Conservation (phyloP, 1,140 invertebrate species). For the Liolophura sinensis region DNA sequence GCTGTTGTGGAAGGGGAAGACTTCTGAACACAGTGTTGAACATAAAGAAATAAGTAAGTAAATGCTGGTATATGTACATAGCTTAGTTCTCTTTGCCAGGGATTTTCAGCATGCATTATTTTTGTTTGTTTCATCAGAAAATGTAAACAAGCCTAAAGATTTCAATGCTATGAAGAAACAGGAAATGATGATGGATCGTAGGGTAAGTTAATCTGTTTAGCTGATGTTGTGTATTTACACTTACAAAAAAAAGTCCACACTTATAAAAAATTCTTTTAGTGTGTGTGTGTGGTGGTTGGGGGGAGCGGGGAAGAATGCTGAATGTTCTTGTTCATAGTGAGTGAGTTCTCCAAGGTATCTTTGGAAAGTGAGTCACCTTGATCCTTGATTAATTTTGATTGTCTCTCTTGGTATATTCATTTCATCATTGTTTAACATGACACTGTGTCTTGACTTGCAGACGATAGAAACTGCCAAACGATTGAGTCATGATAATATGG, state of each 20-base stretch:
- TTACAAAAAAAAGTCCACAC: too few relatives aligned
- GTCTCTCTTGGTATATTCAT: conserved; percentile 4
- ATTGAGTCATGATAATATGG: conserved; percentile 53
- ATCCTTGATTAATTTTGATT: not conserved
- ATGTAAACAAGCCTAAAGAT: conserved; percentile 79
- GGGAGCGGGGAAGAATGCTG: too few relatives aligned
- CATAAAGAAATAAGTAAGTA: too few relatives aligned
- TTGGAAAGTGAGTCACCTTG: too few relatives aligned
- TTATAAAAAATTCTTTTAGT: too few relatives aligned
- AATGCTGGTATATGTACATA: conserved; percentile 5
- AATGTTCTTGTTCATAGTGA: not conserved
- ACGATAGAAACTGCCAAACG: conserved; percentile 74
- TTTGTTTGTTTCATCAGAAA: conserved; percentile 66
- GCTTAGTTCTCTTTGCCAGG: conserved; percentile 6
- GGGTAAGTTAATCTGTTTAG: conserved; percentile 26
- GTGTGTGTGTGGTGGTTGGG: too few relatives aligned
- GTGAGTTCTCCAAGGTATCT: not conserved
- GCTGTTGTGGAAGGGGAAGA: too few relatives aligned
- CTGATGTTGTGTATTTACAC: not conserved
- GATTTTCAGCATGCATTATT: conserved; percentile 13
- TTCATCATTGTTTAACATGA: not conserved
- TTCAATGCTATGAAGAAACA: conserved; percentile 91
- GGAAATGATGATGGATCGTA: conserved; percentile 81
- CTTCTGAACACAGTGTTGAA: too few relatives aligned
- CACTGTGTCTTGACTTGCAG: conserved; percentile 60